A percentile compares a stretch with the other conserved stretches of the same genome.
These are phyloP conservation scores for Hippasteria phrygiana DNA, from an alignment of 53 echinoderm and acorn worm genomes.

Conservation along the genomic window DNA sequence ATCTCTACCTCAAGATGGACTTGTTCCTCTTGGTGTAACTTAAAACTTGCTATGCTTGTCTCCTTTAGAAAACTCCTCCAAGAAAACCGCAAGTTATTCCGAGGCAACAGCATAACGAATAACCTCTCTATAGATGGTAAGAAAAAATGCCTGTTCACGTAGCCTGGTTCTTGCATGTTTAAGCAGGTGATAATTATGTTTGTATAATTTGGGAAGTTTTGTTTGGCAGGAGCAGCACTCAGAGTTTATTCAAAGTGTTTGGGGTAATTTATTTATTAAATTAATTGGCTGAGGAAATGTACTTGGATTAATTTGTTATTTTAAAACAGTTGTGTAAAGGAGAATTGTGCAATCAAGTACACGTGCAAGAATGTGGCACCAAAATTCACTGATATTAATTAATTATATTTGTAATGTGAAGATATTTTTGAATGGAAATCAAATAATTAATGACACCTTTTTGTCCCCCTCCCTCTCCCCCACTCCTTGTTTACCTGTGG, in stretches of 20 bases:
- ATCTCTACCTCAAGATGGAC: background rate
- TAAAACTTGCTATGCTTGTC: background rate
- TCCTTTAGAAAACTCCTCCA: slow-evolving; percentile 83
- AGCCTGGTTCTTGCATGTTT: background rate
- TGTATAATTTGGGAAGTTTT: too few species aligned
- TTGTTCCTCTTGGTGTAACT: background rate
- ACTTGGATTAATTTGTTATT: too few species aligned
- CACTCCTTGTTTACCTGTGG: slow-evolving; percentile 16
- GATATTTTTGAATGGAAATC: background rate
- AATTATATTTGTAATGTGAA: background rate
- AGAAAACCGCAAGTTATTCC: slow-evolving; percentile 84
- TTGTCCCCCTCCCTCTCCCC: background rate
- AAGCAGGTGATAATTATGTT: background rate
- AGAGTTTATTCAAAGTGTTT: too few species aligned
- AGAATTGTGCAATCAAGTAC: too few species aligned
- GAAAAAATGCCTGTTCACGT: background rate
- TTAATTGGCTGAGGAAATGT: too few species aligned
- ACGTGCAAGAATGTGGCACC: too few species aligned
- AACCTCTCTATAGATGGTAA: slow-evolving; percentile 72
- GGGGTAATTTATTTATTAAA: too few species aligned
- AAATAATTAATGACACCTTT: background rate
- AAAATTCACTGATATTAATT: too few species aligned
- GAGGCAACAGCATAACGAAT: slow-evolving; percentile 61
- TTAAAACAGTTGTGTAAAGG: too few species aligned
- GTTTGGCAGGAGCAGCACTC: too few species aligned